Evolutionary conservation across 2,113 vertebrate species (phyloP).

Genomic region (Hippocampus guttulatus): DNA sequence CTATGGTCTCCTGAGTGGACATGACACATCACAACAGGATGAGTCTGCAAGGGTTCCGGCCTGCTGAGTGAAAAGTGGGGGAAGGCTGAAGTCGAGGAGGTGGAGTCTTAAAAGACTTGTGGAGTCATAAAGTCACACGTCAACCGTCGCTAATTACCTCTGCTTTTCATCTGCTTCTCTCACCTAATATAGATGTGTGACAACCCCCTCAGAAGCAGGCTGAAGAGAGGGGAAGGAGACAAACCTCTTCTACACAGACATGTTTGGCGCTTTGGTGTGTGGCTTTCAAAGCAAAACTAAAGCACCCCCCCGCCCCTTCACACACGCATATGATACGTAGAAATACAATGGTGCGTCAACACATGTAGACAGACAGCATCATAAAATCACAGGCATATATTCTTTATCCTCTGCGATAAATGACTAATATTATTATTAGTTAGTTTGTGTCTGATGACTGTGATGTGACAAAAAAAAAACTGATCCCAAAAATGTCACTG

Average conservation of each 20-base stretch:
- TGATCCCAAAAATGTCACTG: no score
- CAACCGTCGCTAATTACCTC: conserved; percentile 47
- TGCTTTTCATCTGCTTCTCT: conserved; percentile 47
- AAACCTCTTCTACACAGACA: conserved; percentile 31
- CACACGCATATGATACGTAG: no score
- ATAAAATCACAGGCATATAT: no score
- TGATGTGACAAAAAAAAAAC: no score
- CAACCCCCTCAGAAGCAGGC: not conserved
- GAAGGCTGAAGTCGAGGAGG: conserved; percentile 35
- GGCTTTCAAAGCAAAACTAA: not conserved
- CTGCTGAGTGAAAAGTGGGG: conserved; percentile 18
- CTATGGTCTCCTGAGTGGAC: conserved; percentile 31
- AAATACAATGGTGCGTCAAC: no score
- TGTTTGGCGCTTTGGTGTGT: not conserved
- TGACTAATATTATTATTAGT: no score
- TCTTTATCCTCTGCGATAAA: not conserved
- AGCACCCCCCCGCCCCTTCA: no score
- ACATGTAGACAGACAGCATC: no score
- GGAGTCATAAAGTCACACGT: conserved; percentile 46
- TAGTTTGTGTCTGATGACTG: no score
- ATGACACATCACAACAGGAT: conserved; percentile 48
- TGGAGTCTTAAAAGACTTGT: conserved; percentile 29
- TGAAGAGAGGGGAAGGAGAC: conserved; percentile 13
- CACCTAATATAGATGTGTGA: conserved; percentile 41
- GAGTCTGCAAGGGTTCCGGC: conserved; percentile 22